Base-by-base conservation (phyloP, 1,140 invertebrate genomes). In the Homarus americanus region DNA sequence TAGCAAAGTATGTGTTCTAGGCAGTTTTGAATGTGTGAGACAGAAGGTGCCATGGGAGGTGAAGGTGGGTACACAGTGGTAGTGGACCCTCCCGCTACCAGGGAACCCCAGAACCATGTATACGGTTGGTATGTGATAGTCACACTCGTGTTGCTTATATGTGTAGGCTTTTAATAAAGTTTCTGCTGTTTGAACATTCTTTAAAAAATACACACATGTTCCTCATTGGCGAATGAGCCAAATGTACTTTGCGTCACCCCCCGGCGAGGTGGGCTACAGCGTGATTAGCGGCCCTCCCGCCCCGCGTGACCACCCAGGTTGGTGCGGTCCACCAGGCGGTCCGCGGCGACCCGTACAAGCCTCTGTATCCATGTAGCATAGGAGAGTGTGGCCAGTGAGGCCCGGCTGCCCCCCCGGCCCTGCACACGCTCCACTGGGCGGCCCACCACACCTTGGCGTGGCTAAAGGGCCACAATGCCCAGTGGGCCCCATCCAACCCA, bases 51-150 rank as follows among this genome's bases (percentile, higher is more conserved):
- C 72, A 83, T 76, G 87, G 72, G 66, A 82, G 80, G 49, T 83
- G 87, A 82, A 75, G 83, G 80, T 82, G 41, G 49, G 76, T 63
- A 41, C 44, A 41, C 44, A 66, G 66, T 40, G 34, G 69, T 24
- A 73, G 82, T 84, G 82, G 89, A 85, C 73, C 75, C 82, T 91
- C 89, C 89, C 82, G 69, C 44, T 90, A 69, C 83, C 89, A 85
- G 89, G 89, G 83, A 91, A 66, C 69, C 58, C 75, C 83, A 85
- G 83, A 91, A 93, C 92, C 91, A 93, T 92, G 92, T 93, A 93
- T 93, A 93, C 92, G 92, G 92, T 93, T 87, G 86, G 91, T 91
- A 93, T 93, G 92, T 93, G 92, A 93, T 93, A 93, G 92, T 93
- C 84, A 91, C 89, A 91, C 84, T 91, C 87, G 90, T 93, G 87